Evolutionary conservation across 2,113 vertebrate species (phyloP).

Genomic region (Anser cygnoides): DNA sequence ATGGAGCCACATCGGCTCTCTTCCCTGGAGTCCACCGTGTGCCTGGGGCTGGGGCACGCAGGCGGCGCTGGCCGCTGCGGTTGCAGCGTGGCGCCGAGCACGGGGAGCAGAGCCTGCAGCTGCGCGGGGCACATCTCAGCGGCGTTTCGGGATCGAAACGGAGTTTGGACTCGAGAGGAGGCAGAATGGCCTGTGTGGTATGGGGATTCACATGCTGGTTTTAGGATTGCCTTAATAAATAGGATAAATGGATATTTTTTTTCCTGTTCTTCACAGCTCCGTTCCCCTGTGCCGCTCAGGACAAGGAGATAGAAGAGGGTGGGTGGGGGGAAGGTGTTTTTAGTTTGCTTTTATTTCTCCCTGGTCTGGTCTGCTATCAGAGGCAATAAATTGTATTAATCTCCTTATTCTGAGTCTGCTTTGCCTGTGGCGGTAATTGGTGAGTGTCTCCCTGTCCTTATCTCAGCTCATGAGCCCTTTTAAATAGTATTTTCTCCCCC

Average conservation of each 20-base stretch:
- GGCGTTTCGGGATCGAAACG: accelerated
- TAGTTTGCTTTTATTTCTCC: background rate
- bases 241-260: background rate
- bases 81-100: background rate
- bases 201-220: background rate
- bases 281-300: background rate
- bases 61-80: accelerated
- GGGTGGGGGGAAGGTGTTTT: background rate
- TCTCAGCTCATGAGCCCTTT: background rate
- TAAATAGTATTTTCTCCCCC: background rate
- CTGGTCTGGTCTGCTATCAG: background rate
- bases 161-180: background rate
- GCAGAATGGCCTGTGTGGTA: background rate
- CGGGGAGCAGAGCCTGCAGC: accelerated
- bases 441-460: background rate
- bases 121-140: too few species aligned
- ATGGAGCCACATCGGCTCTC: background rate
- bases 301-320: background rate
- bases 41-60: background rate
- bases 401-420: background rate
- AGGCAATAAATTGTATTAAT: background rate
- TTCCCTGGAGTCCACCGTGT: background rate
- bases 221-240: background rate
- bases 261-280: background rate
- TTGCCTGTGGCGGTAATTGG: background rate